Conservation (phyloP, 2,797 vertebrate species). For the Crenichthys baileyi region DNA sequence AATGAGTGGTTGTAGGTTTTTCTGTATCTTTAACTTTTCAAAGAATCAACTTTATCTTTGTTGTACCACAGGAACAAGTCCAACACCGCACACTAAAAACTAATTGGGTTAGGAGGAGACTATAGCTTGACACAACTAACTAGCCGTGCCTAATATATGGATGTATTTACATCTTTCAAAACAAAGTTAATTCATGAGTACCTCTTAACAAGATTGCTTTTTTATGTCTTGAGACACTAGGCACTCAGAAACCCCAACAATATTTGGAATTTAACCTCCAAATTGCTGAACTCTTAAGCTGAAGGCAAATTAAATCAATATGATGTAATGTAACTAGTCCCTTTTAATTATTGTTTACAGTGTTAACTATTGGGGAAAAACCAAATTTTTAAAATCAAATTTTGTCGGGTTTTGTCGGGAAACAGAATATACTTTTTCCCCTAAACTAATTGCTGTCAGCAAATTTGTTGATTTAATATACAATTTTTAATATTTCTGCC, state of each 20-base stretch:
- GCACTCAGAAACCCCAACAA: too few relatives aligned
- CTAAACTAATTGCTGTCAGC: background rate
- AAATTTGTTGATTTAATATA: background rate
- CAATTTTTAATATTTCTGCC: background rate
- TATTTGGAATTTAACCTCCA: background rate
- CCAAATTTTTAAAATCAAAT: background rate
- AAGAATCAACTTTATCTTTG: background rate
- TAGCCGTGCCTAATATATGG: too few relatives aligned
- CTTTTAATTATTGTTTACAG: background rate
- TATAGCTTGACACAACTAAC: background rate
- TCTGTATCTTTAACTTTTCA: background rate
- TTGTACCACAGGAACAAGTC: background rate
- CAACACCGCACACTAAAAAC: background rate
- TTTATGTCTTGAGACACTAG: too few relatives aligned
- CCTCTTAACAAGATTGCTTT: too few relatives aligned
- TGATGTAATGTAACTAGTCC: background rate
- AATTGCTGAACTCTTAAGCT: background rate
- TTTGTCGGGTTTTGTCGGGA: background rate
- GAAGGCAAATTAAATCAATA: background rate
- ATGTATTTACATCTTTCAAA: too few relatives aligned
- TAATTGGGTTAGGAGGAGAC: background rate
- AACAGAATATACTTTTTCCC: background rate
- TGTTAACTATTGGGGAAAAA: background rate
- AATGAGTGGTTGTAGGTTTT: background rate
- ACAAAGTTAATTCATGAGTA: too few relatives aligned